Conservation (phyloP, 2,113 vertebrate species). For the Lasiurus cinereus region DNA sequence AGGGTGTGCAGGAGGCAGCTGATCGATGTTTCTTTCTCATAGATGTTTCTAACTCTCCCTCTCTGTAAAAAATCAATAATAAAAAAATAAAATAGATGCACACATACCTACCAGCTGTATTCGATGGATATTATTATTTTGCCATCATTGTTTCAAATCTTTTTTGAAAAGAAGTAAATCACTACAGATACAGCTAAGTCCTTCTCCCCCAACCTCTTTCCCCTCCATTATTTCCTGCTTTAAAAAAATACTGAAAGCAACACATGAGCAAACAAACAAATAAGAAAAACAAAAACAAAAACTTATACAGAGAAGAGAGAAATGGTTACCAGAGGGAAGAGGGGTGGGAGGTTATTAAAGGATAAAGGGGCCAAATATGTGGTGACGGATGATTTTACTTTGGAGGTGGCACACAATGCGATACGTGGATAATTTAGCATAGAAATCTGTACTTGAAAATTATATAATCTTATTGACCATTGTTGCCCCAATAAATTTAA, state of each 20-base stretch:
- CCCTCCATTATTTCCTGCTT: neutral
- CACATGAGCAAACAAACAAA: neutral
- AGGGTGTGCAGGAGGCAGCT: no score
- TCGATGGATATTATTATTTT: conserved; percentile 47
- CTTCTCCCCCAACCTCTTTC: neutral
- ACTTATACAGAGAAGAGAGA: neutral
- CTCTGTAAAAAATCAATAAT: no score
- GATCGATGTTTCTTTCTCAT: no score
- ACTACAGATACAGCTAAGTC: neutral
- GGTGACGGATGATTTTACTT: neutral
- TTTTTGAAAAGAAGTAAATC: conserved; percentile 7
- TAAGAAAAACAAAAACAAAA: neutral
- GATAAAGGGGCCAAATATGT: neutral
- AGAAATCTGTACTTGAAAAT: neutral
- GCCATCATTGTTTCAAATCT: neutral
- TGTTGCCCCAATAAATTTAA: neutral
- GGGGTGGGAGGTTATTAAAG: neutral
- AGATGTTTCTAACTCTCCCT: no score
- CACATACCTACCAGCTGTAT: neutral
- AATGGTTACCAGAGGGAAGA: neutral
- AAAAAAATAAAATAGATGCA: conserved; percentile 36
- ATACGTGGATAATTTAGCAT: neutral
- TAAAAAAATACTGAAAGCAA: neutral
- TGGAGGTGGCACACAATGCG: neutral
- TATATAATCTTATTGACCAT: neutral